Conservation (phyloP, 2,888 invertebrate genomes). For the Elmis aenea region DNA sequence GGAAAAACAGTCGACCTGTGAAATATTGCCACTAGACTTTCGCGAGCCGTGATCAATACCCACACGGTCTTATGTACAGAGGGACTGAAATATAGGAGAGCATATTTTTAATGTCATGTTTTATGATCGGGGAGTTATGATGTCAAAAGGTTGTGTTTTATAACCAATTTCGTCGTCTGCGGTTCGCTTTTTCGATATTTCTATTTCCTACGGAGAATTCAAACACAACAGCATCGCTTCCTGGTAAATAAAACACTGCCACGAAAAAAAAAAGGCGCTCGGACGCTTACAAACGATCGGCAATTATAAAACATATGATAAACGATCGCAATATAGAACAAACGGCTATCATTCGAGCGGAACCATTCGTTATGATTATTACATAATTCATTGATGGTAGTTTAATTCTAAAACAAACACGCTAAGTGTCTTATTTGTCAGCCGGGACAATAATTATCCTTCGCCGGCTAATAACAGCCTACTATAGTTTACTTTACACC, state of each 20-base stretch:
- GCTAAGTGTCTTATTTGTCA: slow-evolving; percentile 25
- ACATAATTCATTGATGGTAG: slow-evolving; percentile 28
- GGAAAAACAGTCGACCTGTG: slow-evolving; percentile 33
- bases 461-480: slow-evolving; percentile 14
- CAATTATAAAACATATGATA: slow-evolving; percentile 9
- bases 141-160: slow-evolving; percentile 43
- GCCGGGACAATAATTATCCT: slow-evolving; percentile 17
- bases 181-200: slow-evolving; percentile 7
- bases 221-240: neutral
- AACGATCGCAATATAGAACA: slow-evolving; percentile 6
- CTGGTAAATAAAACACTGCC: no score
- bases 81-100: slow-evolving; percentile 41
- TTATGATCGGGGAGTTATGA: slow-evolving; percentile 41
- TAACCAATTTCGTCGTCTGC: slow-evolving; percentile 34
- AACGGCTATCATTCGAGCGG: slow-evolving; percentile 1
- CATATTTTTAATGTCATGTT: slow-evolving; percentile 45
- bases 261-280: no score
- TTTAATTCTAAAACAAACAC: slow-evolving; percentile 24
- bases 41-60: slow-evolving; percentile 9
- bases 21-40: slow-evolving; percentile 5
- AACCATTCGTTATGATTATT: slow-evolving; percentile 16
- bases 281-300: no score
- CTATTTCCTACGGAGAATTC: neutral
- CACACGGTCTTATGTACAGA: slow-evolving; percentile 25
- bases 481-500: slow-evolving; percentile 4